Conservation (phyloP, 1,140 invertebrate genomes). For the Portunus trituberculatus region DNA sequence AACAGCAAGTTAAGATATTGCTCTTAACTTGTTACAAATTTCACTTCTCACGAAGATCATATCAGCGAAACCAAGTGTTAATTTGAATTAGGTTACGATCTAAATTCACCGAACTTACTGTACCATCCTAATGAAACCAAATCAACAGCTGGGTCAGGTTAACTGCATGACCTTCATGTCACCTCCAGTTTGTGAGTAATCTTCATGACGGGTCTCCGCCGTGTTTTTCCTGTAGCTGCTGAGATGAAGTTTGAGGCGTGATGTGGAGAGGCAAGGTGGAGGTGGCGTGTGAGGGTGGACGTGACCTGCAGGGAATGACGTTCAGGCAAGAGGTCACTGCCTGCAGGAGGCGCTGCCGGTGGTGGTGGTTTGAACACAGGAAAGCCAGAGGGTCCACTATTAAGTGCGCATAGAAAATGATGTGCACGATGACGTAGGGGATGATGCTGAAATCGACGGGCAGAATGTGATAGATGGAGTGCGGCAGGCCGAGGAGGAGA, state of each 20-base stretch:
- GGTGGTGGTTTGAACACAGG: conserved; percentile 3
- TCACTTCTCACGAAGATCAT: too few relatives aligned
- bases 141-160: too few relatives aligned
- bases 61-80: too few relatives aligned
- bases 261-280: neutral
- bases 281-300: neutral
- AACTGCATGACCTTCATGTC: too few relatives aligned
- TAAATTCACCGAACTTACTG: too few relatives aligned
- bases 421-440: neutral
- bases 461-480: conserved; percentile 40
- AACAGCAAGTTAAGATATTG: too few relatives aligned
- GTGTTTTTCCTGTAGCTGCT: neutral
- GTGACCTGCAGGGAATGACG: neutral
- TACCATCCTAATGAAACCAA: too few relatives aligned
- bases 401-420: conserved; percentile 22
- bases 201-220: too few relatives aligned
- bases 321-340: neutral
- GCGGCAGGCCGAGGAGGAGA: conserved; percentile 27
- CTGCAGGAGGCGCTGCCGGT: neutral
- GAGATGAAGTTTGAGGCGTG: neutral
- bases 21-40: too few relatives aligned
- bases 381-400: conserved; percentile 40
- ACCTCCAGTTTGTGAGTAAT: too few relatives aligned
- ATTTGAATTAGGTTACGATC: too few relatives aligned
- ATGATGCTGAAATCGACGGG: neutral